phyloP scores from a whole-genome alignment of 2,888 invertebrate genomes.

The Muscina levida region DNA sequence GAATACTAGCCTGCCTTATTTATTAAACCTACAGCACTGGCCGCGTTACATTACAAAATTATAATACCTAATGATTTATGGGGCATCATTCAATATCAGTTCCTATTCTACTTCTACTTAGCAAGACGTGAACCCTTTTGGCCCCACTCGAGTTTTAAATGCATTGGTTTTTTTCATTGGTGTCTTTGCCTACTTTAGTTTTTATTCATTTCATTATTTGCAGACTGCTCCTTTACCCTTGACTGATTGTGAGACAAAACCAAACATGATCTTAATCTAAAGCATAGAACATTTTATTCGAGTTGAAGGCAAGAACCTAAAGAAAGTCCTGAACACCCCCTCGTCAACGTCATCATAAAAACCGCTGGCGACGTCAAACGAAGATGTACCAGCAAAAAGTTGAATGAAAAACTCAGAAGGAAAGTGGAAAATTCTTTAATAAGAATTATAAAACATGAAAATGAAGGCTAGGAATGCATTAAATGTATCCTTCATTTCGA shows the following conservation, averaged over 20 bases:
- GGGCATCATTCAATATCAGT: too few relatives aligned
- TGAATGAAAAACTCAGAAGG: slow-evolving; percentile 13
- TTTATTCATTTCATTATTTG: slow-evolving; percentile 62
- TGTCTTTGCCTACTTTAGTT: slow-evolving; percentile 54
- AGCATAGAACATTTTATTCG: slow-evolving; percentile 47
- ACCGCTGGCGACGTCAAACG: slow-evolving; percentile 45
- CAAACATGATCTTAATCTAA: slow-evolving; percentile 59
- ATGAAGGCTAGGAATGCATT: slow-evolving; percentile 58
- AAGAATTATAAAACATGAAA: slow-evolving; percentile 60
- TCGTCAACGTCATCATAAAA: slow-evolving; percentile 52
- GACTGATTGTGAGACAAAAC: slow-evolving; percentile 64
- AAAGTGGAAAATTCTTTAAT: slow-evolving; percentile 51
- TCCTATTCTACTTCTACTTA: too few relatives aligned
- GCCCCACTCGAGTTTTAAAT: too few relatives aligned
- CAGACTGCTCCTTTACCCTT: slow-evolving; percentile 64
- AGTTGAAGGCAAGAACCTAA: slow-evolving; percentile 36
- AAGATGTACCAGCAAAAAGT: slow-evolving; percentile 36
- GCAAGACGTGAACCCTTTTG: too few relatives aligned
- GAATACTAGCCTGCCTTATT: too few relatives aligned
- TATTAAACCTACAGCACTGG: too few relatives aligned
- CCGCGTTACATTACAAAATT: too few relatives aligned
- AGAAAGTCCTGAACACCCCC: neutral
- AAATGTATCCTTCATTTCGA: slow-evolving; percentile 57
- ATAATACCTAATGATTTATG: too few relatives aligned
- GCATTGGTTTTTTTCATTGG: slow-evolving; percentile 6